Base-by-base conservation (phyloP, 2,888 invertebrate genomes). In the Acleris holmiana region DNA sequence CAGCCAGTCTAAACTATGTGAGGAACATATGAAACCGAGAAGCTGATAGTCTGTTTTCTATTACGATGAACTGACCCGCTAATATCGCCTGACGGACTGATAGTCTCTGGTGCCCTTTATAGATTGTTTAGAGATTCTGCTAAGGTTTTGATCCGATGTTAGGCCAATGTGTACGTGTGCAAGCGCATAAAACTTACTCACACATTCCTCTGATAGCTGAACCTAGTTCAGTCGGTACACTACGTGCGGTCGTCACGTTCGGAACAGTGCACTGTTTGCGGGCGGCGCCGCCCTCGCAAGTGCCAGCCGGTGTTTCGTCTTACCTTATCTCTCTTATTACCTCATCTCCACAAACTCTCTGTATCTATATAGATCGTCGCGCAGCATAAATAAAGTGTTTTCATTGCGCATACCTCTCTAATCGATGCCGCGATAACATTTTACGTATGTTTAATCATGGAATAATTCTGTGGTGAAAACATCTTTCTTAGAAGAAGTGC, bases 241-340 rank as follows among this genome's bases (percentile, higher is more conserved):
- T 85, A 89, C 89, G 91, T 90, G 90, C 82, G 77, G 80, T 85
- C 80, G 85, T 86, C 88, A 85, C 84, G 85, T 86, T 86, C 81
- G 62, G 57, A 48, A 66, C 56, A 63, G 66, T 63, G 72, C 63
- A 41, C 49, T 59, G 56, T 67, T 61, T 55, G 70, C 67, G 67
- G 57, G 67, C 54, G 67, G 66, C 65, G 50, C 66, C 55, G 21
- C 72, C 71, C 73, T 55, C 62, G 50, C 67, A 65, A 47, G 63
- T 61, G 66, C 47, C 29, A 47, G 41, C 41, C 77, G 76, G 71
- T 77, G 71, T 75, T 76, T 69, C 74, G 75, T 76, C 72, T 74
- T 68, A 69, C 76, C 76, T 82, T 86, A 86, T 86, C 87, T 78
- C 67, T 69, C 67, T 41, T 71, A 74, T 73, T 73, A 70, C 68